A percentile compares a stretch with the other conserved stretches of the same genome.
These are phyloP conservation scores for Podiceps cristatus DNA, from an alignment of 2,113 vertebrate species.

Conservation along the genomic window DNA sequence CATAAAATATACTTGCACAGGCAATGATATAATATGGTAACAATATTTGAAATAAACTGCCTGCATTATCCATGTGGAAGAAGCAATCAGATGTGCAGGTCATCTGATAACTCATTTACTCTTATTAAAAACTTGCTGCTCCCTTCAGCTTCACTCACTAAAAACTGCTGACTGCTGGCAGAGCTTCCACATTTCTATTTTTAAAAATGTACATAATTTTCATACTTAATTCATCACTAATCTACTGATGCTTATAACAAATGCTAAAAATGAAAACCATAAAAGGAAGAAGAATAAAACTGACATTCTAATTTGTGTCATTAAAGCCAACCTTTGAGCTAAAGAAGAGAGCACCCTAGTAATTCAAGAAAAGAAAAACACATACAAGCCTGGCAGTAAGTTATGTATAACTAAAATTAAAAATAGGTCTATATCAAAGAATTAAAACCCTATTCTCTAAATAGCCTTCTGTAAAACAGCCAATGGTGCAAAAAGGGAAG, in stretches of 20 bases:
- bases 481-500: background rate
- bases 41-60: background rate
- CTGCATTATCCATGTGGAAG: background rate
- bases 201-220: background rate
- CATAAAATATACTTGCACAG: background rate
- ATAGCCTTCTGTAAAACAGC: background rate
- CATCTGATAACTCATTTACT: background rate
- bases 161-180: background rate
- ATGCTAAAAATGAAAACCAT: background rate
- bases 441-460: background rate
- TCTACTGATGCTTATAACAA: background rate
- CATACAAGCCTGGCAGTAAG: background rate
- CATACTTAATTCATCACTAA: background rate
- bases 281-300: background rate
- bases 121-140: background rate
- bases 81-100: background rate
- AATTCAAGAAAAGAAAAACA: background rate
- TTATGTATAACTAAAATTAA: background rate
- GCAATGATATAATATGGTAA: background rate
- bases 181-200: background rate
- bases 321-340: background rate
- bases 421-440: background rate
- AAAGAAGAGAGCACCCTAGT: background rate
- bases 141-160: background rate
- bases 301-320: background rate